phyloP scores from a whole-genome alignment of 2,113 vertebrate genomes.

The Saimiri boliviensis region DNA sequence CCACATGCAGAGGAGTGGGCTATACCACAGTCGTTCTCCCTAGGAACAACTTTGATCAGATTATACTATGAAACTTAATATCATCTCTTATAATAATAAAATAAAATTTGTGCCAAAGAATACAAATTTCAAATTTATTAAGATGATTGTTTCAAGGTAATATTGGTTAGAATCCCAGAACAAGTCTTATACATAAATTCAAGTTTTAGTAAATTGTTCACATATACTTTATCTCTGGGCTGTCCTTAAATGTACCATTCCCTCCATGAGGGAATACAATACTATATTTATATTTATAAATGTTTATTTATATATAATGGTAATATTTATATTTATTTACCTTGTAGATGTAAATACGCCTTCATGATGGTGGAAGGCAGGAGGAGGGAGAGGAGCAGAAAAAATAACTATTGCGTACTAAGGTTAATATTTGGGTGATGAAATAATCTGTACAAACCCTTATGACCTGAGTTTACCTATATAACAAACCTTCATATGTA shows the following conservation, averaged over 20 bases:
- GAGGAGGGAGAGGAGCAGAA: too few relatives aligned
- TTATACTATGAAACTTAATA: not conserved
- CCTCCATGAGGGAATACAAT: too few relatives aligned
- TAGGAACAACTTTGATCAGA: not conserved
- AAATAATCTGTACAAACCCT: too few relatives aligned
- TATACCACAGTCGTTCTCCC: not conserved
- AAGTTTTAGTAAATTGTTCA: slow-evolving; percentile 20
- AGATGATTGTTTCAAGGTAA: not conserved
- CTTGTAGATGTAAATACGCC: too few relatives aligned
- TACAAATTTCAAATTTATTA: slow-evolving; percentile 15
- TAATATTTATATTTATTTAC: too few relatives aligned
- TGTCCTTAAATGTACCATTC: slow-evolving; percentile 9
- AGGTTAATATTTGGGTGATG: too few relatives aligned
- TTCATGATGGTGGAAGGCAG: too few relatives aligned
- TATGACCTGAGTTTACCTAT: too few relatives aligned
- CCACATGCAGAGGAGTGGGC: not conserved
- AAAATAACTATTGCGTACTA: too few relatives aligned
- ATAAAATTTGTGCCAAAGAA: not conserved
- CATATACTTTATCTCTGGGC: not conserved
- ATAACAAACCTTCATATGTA: too few relatives aligned
- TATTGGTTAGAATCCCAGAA: slow-evolving; percentile 32
- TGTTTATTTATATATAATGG: too few relatives aligned
- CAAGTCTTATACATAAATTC: not conserved
- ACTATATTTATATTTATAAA: too few relatives aligned
- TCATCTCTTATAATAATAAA: not conserved